These are phyloP conservation scores for Eumeta japonica DNA, from an alignment of 1,140 invertebrate genomes.

Conservation along the genomic window DNA sequence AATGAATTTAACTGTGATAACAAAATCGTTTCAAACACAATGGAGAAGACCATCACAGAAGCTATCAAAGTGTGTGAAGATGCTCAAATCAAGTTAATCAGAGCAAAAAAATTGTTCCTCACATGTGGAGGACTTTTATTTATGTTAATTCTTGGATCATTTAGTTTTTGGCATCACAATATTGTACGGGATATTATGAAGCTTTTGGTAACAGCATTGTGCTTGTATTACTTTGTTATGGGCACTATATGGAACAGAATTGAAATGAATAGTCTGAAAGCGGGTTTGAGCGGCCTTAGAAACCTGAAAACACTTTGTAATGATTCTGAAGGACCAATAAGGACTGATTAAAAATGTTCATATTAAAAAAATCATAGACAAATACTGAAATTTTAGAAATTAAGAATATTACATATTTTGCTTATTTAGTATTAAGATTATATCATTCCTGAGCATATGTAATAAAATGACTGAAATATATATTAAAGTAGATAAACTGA, in stretches of 20 bases:
- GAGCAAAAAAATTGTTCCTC: slow-evolving; percentile 63
- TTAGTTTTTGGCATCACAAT: slow-evolving; percentile 45
- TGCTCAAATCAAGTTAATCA: slow-evolving; percentile 58
- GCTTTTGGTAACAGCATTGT: slow-evolving; percentile 63
- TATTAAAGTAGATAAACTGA: no score
- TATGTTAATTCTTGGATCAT: slow-evolving; percentile 44
- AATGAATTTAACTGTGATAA: slow-evolving; percentile 13
- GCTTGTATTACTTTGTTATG: slow-evolving; percentile 74
- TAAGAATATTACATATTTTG: no score
- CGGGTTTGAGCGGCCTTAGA: slow-evolving; percentile 56
- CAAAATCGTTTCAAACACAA: slow-evolving; percentile 3
- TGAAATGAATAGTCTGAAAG: slow-evolving; percentile 73
- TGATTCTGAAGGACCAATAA: no score
- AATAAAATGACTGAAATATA: no score
- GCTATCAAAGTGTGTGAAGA: slow-evolving; percentile 63
- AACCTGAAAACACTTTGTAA: slow-evolving; percentile 27
- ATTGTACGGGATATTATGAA: slow-evolving; percentile 45
- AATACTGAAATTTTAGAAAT: no score
- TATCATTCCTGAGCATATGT: no score
- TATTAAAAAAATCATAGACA: no score
- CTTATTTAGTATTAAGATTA: no score
- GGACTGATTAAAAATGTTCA: no score
- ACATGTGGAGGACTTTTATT: slow-evolving; percentile 52
- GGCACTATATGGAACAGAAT: slow-evolving; percentile 76
- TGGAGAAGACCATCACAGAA: slow-evolving; percentile 59